Evolutionary conservation across 2,888 invertebrate genomes (phyloP).

Genomic region (Aphodius granarius): DNA sequence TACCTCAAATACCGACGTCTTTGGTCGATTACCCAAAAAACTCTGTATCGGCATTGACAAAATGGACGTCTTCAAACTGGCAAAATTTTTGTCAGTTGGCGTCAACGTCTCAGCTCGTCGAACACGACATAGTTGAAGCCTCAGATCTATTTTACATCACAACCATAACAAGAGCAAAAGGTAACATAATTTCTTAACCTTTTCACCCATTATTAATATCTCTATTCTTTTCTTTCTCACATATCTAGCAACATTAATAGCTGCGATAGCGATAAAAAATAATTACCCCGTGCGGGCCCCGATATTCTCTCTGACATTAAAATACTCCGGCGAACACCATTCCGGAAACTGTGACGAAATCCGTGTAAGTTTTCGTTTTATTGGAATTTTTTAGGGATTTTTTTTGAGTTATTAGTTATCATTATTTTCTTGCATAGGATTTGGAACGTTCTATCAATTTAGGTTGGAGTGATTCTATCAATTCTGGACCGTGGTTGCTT

Average conservation of each 20-base stretch:
- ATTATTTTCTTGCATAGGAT: slow-evolving; percentile 46
- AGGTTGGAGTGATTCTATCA: slow-evolving; percentile 55
- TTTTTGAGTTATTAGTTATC: not conserved
- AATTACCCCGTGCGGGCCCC: slow-evolving; percentile 82
- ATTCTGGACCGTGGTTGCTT: slow-evolving; percentile 58
- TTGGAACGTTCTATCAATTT: slow-evolving; percentile 61
- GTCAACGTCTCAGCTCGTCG: slow-evolving; percentile 58
- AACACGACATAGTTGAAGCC: slow-evolving; percentile 61
- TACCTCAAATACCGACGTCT: slow-evolving; percentile 44
- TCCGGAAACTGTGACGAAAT: slow-evolving; percentile 70
- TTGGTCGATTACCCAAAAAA: slow-evolving; percentile 52
- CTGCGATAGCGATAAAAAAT: slow-evolving; percentile 76
- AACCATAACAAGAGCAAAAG: slow-evolving; percentile 75
- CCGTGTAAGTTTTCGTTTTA: slow-evolving; percentile 55
- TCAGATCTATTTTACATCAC: slow-evolving; percentile 76
- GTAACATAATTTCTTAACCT: slow-evolving; percentile 48
- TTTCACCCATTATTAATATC: slow-evolving; percentile 9
- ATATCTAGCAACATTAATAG: slow-evolving; percentile 69
- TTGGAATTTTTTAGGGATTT: not conserved
- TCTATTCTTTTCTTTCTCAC: slow-evolving; percentile 32
- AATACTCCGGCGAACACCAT: slow-evolving; percentile 71
- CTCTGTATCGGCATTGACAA: slow-evolving; percentile 65
- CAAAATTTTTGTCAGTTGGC: slow-evolving; percentile 64
- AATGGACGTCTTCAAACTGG: slow-evolving; percentile 71
- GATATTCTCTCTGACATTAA: slow-evolving; percentile 73